Percentiles rank a stretch among this genome's conserved stretches.
phyloP scores from a whole-genome alignment of 1,140 invertebrate species.

The Heliothis virescens region DNA sequence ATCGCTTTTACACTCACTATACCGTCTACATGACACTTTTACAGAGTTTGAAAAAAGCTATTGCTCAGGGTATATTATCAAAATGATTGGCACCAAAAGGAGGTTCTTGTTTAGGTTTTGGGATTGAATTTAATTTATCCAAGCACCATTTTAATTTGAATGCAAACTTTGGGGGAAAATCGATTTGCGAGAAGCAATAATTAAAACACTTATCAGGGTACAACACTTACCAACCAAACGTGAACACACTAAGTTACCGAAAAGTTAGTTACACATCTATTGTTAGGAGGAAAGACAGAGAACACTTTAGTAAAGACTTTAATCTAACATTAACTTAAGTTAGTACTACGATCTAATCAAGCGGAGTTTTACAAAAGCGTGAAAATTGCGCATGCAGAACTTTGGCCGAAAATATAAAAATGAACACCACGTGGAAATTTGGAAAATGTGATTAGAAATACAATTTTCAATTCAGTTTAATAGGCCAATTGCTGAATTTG shows the following conservation, averaged over 20 bases:
- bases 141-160: neutral
- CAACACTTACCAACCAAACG: conserved; percentile 43
- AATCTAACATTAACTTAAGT: conserved; percentile 9
- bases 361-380: conserved; percentile 40
- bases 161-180: neutral
- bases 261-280: conserved; percentile 37
- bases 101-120: neutral
- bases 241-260: conserved; percentile 30
- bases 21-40: conserved; percentile 1
- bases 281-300: conserved; percentile 20
- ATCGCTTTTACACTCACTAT: neutral
- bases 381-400: conserved; percentile 37
- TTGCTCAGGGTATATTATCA: neutral
- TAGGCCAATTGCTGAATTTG: neutral
- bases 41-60: neutral
- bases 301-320: conserved; percentile 15
- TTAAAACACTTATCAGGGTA: conserved; percentile 29
- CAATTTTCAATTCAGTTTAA: neutral
- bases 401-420: conserved; percentile 35
- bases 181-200: conserved; percentile 5
- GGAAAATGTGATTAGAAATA: neutral
- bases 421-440: conserved; percentile 23
- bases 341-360: conserved; percentile 22
- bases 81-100: neutral
- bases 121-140: neutral